Evolutionary conservation across 64 coral and sea anemone species (phyloP).

Genomic region (Anthopleura sola): DNA sequence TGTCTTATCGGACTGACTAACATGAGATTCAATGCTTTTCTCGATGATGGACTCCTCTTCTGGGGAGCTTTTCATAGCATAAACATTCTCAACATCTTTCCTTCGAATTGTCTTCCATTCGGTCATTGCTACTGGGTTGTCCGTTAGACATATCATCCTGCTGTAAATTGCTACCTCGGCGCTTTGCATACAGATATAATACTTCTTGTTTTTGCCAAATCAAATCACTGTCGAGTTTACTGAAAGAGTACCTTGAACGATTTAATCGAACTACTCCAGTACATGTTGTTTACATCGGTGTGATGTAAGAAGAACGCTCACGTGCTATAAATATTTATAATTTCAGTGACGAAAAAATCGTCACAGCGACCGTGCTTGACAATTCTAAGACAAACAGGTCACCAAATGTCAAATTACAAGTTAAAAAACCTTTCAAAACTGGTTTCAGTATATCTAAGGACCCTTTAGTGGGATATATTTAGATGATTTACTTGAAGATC

Average conservation of each 20-base stretch:
- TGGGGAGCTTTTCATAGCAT: slow-evolving; percentile 36
- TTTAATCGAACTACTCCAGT: neutral
- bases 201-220: neutral
- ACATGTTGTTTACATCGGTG: slow-evolving; percentile 55
- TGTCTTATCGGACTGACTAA: neutral
- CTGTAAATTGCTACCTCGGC: neutral
- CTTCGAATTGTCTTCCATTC: slow-evolving; percentile 41
- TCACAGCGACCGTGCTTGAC: no score
- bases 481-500: no score
- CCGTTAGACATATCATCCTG: slow-evolving; percentile 44
- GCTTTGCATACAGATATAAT: neutral
- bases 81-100: slow-evolving; percentile 44
- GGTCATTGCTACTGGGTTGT: slow-evolving; percentile 60
- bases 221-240: neutral
- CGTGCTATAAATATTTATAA: slow-evolving; percentile 75
- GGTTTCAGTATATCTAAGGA: no score
- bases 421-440: neutral
- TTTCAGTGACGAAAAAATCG: neutral
- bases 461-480: no score
- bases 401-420: neutral
- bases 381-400: neutral
- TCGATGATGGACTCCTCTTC: slow-evolving; percentile 46
- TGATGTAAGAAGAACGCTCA: slow-evolving; percentile 35
- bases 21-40: slow-evolving; percentile 47
- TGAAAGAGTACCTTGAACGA: neutral